Percentiles rank a stretch among this genome's conserved stretches.
Evolutionary conservation across 2,797 vertebrate species (phyloP).

Genomic region (Paramormyrops hopkinsi): DNA sequence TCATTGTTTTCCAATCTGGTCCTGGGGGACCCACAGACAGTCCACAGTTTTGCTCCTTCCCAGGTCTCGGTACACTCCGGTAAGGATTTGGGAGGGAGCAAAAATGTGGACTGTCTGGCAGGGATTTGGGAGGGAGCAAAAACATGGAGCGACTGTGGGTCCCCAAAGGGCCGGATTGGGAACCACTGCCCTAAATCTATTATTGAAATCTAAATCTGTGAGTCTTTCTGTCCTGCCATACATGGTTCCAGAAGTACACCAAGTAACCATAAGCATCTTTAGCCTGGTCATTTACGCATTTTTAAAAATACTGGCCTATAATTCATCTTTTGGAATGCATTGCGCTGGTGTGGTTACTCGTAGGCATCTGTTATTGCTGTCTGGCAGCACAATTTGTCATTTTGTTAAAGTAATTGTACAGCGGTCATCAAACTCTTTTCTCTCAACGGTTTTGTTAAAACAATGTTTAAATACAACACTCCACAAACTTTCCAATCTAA

Average conservation of each 20-base stretch:
- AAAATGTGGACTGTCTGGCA: not conserved
- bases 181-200: not conserved
- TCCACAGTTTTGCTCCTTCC: not conserved
- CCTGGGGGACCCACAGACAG: not conserved
- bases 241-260: not conserved
- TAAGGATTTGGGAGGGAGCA: not conserved
- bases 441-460: constrained; percentile 1
- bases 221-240: not conserved
- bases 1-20: not conserved
- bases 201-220: not conserved
- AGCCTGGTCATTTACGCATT: not conserved
- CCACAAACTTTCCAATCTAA: constrained; percentile 10
- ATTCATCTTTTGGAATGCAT: not conserved
- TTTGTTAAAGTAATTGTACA: constrained; percentile 17
- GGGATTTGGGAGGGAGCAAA: not conserved
- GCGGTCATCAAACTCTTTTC: constrained; percentile 3
- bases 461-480: constrained; percentile 11
- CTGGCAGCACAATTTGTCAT: constrained; percentile 10
- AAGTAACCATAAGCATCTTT: not conserved
- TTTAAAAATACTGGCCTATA: not conserved
- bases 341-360: not conserved
- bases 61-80: not conserved
- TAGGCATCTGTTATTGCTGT: not conserved
- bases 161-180: not conserved
- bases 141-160: not conserved